Conservation (phyloP, 2,888 invertebrate species). For the Cantharis rustica region DNA sequence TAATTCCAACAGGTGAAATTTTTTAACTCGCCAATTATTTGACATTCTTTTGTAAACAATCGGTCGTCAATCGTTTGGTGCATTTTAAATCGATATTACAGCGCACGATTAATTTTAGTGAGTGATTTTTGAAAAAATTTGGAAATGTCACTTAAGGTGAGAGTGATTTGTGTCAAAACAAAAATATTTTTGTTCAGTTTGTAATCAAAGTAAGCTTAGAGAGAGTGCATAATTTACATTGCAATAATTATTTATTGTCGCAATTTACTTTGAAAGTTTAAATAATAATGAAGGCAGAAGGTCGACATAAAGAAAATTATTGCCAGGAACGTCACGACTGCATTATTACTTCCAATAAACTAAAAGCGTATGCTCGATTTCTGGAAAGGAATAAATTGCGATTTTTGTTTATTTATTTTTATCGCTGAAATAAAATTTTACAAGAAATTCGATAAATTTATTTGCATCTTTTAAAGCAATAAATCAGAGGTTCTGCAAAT, state of each 20-base stretch:
- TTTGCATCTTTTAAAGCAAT: not conserved
- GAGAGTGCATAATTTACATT: not conserved
- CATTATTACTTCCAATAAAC: not conserved
- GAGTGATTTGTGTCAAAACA: not conserved
- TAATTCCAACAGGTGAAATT: conserved; percentile 38
- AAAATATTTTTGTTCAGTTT: not conserved
- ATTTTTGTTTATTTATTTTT: not conserved
- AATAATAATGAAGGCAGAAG: conserved; percentile 1
- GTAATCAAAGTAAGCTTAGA: not conserved
- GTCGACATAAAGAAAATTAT: not conserved
- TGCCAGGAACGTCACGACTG: not conserved
- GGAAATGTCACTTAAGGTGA: not conserved
- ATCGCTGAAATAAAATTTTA: not conserved
- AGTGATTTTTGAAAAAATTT: not conserved
- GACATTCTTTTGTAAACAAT: not conserved
- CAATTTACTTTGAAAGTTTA: not conserved
- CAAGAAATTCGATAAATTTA: not conserved
- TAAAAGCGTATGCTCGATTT: not conserved
- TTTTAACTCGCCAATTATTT: not conserved
- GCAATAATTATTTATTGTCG: not conserved
- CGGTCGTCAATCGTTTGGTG: not conserved
- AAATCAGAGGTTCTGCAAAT: not conserved
- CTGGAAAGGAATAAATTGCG: not conserved
- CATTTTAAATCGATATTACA: not conserved
- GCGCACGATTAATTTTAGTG: not conserved